Conservation (phyloP, 1,140 invertebrate species). For the Drosophila cardini region DNA sequence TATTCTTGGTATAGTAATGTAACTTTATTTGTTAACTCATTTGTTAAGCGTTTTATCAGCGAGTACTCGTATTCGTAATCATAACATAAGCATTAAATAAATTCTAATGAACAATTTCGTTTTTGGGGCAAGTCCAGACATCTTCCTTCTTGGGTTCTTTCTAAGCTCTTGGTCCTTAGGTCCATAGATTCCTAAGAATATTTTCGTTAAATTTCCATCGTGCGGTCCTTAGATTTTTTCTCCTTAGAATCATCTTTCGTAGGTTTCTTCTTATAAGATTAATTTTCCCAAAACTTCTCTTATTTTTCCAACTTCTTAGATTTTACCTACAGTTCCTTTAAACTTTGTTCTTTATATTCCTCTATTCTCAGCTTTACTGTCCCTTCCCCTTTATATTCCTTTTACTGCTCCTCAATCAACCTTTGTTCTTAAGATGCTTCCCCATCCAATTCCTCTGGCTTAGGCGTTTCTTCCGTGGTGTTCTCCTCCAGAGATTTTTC, state of each 20-base stretch:
- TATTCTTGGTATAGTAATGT: constrained; percentile 21
- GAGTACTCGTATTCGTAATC: constrained; percentile 53
- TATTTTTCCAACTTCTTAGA: too few relatives aligned
- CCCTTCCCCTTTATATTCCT: neutral
- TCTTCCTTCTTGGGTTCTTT: neutral
- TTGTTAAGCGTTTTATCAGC: constrained; percentile 36
- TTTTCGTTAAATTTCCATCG: neutral
- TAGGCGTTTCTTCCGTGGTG: neutral
- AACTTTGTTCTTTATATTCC: too few relatives aligned
- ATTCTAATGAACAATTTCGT: constrained; percentile 66
- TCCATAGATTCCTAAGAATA: neutral
- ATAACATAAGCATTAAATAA: constrained; percentile 9
- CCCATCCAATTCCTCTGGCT: neutral
- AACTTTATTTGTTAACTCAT: constrained; percentile 33
- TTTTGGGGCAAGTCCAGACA: constrained; percentile 25
- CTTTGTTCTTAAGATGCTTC: neutral
- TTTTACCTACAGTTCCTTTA: too few relatives aligned
- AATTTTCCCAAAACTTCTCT: too few relatives aligned
- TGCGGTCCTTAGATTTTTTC: neutral
- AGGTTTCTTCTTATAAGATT: too few relatives aligned
- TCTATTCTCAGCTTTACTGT: too few relatives aligned
- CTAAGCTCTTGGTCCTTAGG: neutral
- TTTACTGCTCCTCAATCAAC: too few relatives aligned
- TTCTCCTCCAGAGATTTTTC: neutral
- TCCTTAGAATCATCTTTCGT: neutral